Percentiles rank a stretch among this genome's conserved stretches.
Evolutionary conservation across 2,888 invertebrate species (phyloP).

Genomic region (Ochropleura leucogaster): DNA sequence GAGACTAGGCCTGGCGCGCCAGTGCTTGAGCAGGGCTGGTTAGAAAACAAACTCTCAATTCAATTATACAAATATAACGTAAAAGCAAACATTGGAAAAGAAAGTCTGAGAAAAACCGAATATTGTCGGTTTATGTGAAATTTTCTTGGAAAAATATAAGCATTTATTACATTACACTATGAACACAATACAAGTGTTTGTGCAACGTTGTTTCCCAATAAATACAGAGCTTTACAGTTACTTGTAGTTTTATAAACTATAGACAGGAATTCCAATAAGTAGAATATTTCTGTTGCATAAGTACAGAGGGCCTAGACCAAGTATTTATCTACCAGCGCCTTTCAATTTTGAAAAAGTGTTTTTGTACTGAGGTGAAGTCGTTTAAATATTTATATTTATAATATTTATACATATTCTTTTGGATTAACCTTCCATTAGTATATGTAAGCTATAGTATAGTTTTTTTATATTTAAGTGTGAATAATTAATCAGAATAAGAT

Average conservation of each 20-base stretch:
- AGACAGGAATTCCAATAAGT: background rate
- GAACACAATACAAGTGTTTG: background rate
- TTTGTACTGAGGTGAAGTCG: background rate
- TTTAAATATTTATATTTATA: background rate
- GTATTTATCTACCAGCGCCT: background rate
- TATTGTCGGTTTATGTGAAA: background rate
- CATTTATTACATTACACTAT: too few species aligned
- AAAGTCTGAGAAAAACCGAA: background rate
- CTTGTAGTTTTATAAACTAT: background rate
- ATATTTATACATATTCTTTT: background rate
- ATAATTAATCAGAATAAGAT: background rate
- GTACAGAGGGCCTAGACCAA: background rate
- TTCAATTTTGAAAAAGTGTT: background rate
- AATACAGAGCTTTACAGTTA: background rate
- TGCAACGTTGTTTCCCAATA: background rate
- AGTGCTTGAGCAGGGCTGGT: conserved; percentile 76
- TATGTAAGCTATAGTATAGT: background rate
- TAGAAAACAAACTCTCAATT: conserved; percentile 5
- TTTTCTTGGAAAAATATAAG: background rate
- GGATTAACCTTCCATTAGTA: background rate
- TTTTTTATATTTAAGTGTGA: background rate
- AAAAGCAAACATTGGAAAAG: background rate
- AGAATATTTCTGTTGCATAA: background rate
- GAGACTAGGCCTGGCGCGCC: conserved; percentile 92
- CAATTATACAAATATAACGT: background rate